Conservation (phyloP, 2,113 vertebrate genomes). For the Corvus hawaiiensis region DNA sequence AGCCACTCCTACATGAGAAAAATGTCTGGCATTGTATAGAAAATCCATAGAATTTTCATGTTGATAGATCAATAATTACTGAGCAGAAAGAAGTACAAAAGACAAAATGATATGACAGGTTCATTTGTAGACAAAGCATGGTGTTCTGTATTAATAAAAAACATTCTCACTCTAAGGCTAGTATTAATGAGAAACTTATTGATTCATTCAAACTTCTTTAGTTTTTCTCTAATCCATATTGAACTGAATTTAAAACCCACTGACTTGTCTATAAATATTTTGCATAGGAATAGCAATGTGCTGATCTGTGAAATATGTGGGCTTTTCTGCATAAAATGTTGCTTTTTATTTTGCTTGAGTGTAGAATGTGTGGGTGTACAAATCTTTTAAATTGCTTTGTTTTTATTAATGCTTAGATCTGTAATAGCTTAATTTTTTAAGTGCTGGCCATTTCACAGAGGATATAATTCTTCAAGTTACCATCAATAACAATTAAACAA, state of each 20-base stretch:
- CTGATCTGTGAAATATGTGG: background rate
- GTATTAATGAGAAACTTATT: constrained; percentile 19
- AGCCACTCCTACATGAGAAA: background rate
- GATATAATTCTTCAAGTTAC: background rate
- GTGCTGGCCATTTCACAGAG: background rate
- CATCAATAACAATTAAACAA: background rate
- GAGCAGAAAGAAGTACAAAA: background rate
- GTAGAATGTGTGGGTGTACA: background rate
- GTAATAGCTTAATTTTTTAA: background rate
- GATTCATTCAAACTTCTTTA: background rate
- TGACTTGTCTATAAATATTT: constrained; percentile 5
- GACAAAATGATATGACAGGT: background rate
- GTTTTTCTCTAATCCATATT: background rate
- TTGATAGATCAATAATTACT: background rate
- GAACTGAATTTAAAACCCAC: constrained; percentile 15
- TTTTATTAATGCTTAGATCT: background rate
- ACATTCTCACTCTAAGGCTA: background rate
- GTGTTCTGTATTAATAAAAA: background rate
- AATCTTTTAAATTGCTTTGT: background rate
- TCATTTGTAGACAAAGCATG: background rate
- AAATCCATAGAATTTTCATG: background rate
- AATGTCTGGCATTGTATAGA: background rate
- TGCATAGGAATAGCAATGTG: background rate
- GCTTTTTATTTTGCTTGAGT: background rate
- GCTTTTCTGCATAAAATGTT: background rate